A percentile compares a stretch with the other conserved stretches of the same genome.
These are phyloP conservation scores for Muscina levida DNA, from an alignment of 2,888 invertebrate species.

Conservation along the genomic window DNA sequence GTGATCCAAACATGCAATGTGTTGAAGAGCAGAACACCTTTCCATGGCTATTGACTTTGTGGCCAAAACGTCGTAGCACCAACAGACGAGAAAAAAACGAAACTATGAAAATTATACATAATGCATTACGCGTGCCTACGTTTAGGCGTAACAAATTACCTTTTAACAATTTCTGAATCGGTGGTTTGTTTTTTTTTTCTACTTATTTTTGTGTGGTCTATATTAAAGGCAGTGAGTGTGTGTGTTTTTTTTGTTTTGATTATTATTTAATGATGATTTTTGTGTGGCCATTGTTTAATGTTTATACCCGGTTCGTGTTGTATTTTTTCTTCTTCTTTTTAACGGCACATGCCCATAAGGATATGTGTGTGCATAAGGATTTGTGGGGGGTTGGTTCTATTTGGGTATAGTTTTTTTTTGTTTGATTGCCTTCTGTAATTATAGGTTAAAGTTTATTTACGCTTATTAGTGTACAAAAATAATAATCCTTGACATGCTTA, in stretches of 20 bases:
- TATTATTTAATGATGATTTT: constrained; percentile 57
- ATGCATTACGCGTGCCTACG: constrained; percentile 72
- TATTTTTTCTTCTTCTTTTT: background rate
- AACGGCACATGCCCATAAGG: background rate
- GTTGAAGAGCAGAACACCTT: constrained; percentile 40
- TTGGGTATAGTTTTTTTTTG: background rate
- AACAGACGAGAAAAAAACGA: constrained; percentile 11
- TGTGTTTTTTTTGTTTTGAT: constrained; percentile 37
- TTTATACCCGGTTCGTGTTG: background rate
- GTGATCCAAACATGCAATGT: constrained; percentile 51
- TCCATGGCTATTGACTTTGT: constrained; percentile 39
- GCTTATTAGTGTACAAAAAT: background rate
- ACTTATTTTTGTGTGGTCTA: constrained; percentile 46
- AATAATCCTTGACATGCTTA: constrained; percentile 8
- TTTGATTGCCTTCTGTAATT: constrained; percentile 56
- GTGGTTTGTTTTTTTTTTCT: no score
- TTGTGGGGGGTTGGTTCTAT: background rate
- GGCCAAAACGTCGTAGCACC: constrained; percentile 30
- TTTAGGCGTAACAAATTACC: constrained; percentile 75
- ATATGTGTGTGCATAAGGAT: background rate
- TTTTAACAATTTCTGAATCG: constrained; percentile 49
- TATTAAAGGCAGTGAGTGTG: constrained; percentile 18
- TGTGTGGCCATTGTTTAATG: constrained; percentile 14
- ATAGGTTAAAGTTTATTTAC: constrained; percentile 52
- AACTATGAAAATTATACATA: constrained; percentile 63